Evolutionary conservation across 2,113 vertebrate genomes (phyloP).

Genomic region (Irena cyanogastra): DNA sequence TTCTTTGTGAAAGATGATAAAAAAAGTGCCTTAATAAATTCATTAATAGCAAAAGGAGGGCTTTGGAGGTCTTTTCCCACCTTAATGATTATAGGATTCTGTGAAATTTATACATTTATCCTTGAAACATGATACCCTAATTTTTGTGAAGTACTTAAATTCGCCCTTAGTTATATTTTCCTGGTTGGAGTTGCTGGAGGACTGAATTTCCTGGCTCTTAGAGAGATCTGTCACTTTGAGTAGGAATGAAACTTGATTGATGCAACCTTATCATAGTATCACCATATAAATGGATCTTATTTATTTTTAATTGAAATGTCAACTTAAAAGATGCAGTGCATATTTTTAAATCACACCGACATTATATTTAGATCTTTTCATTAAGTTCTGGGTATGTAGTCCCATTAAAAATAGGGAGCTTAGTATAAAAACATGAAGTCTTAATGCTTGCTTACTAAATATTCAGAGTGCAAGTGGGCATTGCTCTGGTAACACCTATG

Average conservation of each 20-base stretch:
- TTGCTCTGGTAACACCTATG: not conserved
- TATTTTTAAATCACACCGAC: not conserved
- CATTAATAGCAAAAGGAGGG: not conserved
- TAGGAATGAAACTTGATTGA: conserved; percentile 1
- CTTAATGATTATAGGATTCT: not conserved
- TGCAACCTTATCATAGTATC: not conserved
- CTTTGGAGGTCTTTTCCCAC: not conserved
- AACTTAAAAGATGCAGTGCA: not conserved
- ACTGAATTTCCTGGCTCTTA: not conserved
- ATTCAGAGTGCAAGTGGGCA: conserved; percentile 24
- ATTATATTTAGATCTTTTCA: conserved; percentile 25
- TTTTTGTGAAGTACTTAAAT: not conserved
- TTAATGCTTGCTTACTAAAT: conserved; percentile 50
- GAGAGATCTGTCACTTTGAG: not conserved
- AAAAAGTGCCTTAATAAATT: not conserved
- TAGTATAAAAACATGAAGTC: conserved; percentile 17
- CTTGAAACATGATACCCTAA: not conserved
- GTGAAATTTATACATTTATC: not conserved
- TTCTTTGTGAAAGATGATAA: not conserved
- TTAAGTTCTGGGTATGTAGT: conserved; percentile 6
- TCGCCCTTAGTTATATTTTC: not conserved
- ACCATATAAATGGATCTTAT: not conserved
- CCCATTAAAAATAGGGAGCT: not conserved
- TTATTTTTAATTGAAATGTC: conserved; percentile 10
- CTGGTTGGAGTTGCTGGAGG: not conserved